Evolutionary conservation across 2,113 vertebrate genomes (phyloP).

Genomic region (Epinephelus cyanopodus): DNA sequence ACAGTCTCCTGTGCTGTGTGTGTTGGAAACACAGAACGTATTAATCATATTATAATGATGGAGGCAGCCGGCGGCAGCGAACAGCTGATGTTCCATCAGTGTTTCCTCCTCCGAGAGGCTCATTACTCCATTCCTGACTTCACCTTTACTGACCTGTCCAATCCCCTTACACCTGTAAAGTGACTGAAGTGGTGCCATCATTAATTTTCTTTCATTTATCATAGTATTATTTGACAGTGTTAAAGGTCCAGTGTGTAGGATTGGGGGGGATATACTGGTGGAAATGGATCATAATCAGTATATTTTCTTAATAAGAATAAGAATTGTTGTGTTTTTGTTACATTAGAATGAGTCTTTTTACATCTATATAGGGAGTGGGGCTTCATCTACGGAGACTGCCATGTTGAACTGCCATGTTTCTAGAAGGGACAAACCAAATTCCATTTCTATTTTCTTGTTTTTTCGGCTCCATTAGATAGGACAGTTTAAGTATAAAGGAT

Average conservation of each 20-base stretch:
- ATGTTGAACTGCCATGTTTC: too few species aligned
- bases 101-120: constrained; percentile 29
- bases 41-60: constrained; percentile 60
- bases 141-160: constrained; percentile 5
- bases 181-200: background rate
- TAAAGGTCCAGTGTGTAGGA: background rate
- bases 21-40: constrained; percentile 35
- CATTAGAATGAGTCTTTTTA: too few species aligned
- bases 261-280: too few species aligned
- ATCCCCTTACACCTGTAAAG: background rate
- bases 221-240: background rate
- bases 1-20: constrained; percentile 19
- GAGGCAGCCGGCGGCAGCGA: background rate
- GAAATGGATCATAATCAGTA: too few species aligned
- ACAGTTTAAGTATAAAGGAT: too few species aligned
- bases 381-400: too few species aligned
- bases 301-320: too few species aligned
- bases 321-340: too few species aligned
- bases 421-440: too few species aligned
- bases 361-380: too few species aligned
- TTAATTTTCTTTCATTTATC: background rate
- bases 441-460: too few species aligned
- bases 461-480: too few species aligned
- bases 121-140: constrained; percentile 2
- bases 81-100: constrained; percentile 29